Percentiles rank a stretch among this genome's conserved stretches.
Evolutionary conservation across 2,888 invertebrate species (phyloP).

Genomic region (Temnothorax unifasciatus): DNA sequence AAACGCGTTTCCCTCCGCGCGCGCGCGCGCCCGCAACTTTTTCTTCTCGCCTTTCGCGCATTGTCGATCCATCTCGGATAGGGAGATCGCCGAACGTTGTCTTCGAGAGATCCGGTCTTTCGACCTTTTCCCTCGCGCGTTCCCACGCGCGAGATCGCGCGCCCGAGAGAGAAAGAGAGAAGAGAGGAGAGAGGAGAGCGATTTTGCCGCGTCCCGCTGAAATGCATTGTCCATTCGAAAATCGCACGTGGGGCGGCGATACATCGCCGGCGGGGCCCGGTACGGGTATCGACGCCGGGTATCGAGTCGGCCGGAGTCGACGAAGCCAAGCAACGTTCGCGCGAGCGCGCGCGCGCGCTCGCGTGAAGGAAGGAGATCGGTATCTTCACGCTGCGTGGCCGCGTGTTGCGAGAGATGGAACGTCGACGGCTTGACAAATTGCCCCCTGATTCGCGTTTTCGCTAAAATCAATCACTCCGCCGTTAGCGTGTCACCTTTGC

Average conservation of each 20-base stretch:
- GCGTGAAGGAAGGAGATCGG: constrained; percentile 72
- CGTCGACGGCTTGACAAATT: constrained; percentile 86
- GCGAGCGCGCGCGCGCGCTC: constrained; percentile 34
- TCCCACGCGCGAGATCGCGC: constrained; percentile 75
- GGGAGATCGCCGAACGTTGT: constrained; percentile 52
- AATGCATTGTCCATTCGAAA: constrained; percentile 68
- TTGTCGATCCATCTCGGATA: constrained; percentile 55
- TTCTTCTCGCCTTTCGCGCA: constrained; percentile 54
- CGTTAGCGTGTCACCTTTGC: constrained; percentile 80
- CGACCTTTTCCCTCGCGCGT: constrained; percentile 72
- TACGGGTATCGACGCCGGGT: constrained; percentile 27
- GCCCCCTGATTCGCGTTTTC: constrained; percentile 85
- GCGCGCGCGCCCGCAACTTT: background rate
- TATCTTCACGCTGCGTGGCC: constrained; percentile 76
- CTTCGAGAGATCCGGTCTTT: constrained; percentile 72
- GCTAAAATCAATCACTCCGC: constrained; percentile 85
- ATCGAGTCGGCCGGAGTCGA: constrained; percentile 29
- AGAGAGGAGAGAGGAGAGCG: constrained; percentile 59
- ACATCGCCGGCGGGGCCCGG: constrained; percentile 48
- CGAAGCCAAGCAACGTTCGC: background rate
- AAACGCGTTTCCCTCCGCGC: constrained; percentile 32
- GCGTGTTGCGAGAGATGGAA: constrained; percentile 77
- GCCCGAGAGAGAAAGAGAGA: constrained; percentile 42
- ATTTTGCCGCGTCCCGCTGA: constrained; percentile 55
- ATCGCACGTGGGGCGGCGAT: constrained; percentile 40